Conservation (phyloP, 2,888 invertebrate species). For the Nymphalis c-album region DNA sequence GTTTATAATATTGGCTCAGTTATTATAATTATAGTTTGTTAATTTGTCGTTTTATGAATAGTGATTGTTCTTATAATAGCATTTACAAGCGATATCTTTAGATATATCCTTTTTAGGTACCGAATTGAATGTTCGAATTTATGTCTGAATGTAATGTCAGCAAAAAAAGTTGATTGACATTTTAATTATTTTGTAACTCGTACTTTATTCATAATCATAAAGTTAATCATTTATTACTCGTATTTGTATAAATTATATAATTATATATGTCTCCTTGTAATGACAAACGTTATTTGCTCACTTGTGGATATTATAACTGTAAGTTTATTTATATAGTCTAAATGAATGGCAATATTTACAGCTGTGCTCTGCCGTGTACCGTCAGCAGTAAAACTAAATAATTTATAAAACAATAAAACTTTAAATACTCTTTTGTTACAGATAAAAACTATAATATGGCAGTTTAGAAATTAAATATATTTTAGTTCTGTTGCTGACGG, state of each 20-base stretch:
- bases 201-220: too few species aligned
- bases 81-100: background rate
- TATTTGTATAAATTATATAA: background rate
- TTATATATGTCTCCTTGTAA: too few species aligned
- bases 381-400: slow-evolving; percentile 22
- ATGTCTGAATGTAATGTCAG: background rate
- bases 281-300: background rate
- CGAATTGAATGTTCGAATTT: background rate
- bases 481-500: slow-evolving; percentile 18
- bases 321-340: background rate
- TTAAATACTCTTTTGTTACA: background rate
- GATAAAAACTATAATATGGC: slow-evolving; percentile 8
- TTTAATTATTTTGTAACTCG: background rate
- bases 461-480: slow-evolving; percentile 5
- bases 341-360: slow-evolving; percentile 29
- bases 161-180: background rate
- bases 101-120: background rate
- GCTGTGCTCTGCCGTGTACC: slow-evolving; percentile 26
- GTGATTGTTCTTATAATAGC: slow-evolving; percentile 5
- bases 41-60: slow-evolving; percentile 2
- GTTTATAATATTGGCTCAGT: slow-evolving; percentile 1
- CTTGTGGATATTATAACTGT: background rate
- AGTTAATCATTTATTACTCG: background rate
- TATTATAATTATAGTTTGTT: background rate
- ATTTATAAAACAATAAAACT: slow-evolving; percentile 6